Evolutionary conservation across 2,888 invertebrate genomes (phyloP).

Genomic region (Ypsolopha scabrella): DNA sequence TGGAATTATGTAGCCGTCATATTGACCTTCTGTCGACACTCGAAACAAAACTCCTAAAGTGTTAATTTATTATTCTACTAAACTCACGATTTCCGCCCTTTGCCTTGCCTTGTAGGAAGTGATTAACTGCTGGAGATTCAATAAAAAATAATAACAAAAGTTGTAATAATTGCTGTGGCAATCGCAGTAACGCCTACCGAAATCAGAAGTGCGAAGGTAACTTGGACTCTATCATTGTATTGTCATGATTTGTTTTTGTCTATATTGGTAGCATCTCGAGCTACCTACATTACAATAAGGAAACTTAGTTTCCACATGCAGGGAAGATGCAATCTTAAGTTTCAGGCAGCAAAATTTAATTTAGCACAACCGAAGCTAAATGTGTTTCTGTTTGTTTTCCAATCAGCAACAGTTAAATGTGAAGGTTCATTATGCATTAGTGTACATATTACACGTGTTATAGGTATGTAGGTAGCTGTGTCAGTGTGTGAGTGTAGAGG

Average conservation of each 20-base stretch:
- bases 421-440: conserved; percentile 25
- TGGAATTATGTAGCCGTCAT: conserved; percentile 21
- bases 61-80: conserved; percentile 60
- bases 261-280: conserved; percentile 6
- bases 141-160: conserved; percentile 49
- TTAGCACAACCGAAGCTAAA: conserved; percentile 8
- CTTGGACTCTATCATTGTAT: conserved; percentile 22
- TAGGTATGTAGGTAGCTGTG: conserved; percentile 16
- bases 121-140: conserved; percentile 49
- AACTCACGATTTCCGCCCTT: conserved; percentile 64
- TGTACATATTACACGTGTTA: conserved; percentile 12
- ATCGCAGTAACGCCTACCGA: conserved; percentile 40
- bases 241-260: conserved; percentile 15
- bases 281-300: conserved; percentile 3
- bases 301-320: background rate
- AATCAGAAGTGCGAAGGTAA: conserved; percentile 33
- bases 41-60: conserved; percentile 45
- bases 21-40: conserved; percentile 52
- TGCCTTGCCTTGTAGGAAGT: conserved; percentile 62
- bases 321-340: background rate
- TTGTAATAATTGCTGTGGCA: conserved; percentile 39
- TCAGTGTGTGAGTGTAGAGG: conserved; percentile 29
- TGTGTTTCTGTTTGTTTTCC: conserved; percentile 29
- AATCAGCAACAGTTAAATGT: conserved; percentile 35
- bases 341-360: background rate